Evolutionary conservation across 2,888 invertebrate genomes (phyloP).

Genomic region (Acleris laterana): DNA sequence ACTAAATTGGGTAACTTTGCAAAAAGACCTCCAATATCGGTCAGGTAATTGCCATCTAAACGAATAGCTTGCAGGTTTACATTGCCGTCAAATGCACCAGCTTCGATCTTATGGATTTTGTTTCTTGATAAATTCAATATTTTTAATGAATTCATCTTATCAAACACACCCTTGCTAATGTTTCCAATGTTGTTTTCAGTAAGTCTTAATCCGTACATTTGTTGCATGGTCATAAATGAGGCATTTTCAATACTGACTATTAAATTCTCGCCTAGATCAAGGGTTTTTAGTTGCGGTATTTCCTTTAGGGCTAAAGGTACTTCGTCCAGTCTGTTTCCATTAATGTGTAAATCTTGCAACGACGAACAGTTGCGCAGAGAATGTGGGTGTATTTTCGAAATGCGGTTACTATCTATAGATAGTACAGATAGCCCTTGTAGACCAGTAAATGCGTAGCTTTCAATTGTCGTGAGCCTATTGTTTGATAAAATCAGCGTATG

Average conservation of each 20-base stretch:
- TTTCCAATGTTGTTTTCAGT: conserved; percentile 94
- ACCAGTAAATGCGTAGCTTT: conserved; percentile 90
- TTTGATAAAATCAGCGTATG: conserved; percentile 92
- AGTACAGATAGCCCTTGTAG: conserved; percentile 90
- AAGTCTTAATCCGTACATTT: conserved; percentile 91
- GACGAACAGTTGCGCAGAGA: conserved; percentile 91
- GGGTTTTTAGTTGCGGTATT: conserved; percentile 90
- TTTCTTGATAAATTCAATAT: conserved; percentile 93
- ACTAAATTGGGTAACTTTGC: conserved; percentile 91
- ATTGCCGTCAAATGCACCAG: conserved; percentile 91
- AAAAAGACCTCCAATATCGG: conserved; percentile 91
- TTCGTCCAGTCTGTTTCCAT: conserved; percentile 90
- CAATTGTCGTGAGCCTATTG: conserved; percentile 90
- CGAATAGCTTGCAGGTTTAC: conserved; percentile 91
- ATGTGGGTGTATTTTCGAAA: conserved; percentile 89
- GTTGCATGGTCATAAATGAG: conserved; percentile 91
- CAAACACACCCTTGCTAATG: conserved; percentile 91
- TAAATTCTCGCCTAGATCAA: conserved; percentile 94
- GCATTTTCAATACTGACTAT: conserved; percentile 91
- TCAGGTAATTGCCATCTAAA: conserved; percentile 91
- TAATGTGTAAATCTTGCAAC: conserved; percentile 92
- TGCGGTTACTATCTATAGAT: conserved; percentile 91
- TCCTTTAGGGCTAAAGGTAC: conserved; percentile 90
- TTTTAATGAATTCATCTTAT: conserved; percentile 90
- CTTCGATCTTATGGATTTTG: conserved; percentile 90